Base-by-base conservation (phyloP, 2,113 vertebrate species). In the Cyphomyrus discorhynchus region DNA sequence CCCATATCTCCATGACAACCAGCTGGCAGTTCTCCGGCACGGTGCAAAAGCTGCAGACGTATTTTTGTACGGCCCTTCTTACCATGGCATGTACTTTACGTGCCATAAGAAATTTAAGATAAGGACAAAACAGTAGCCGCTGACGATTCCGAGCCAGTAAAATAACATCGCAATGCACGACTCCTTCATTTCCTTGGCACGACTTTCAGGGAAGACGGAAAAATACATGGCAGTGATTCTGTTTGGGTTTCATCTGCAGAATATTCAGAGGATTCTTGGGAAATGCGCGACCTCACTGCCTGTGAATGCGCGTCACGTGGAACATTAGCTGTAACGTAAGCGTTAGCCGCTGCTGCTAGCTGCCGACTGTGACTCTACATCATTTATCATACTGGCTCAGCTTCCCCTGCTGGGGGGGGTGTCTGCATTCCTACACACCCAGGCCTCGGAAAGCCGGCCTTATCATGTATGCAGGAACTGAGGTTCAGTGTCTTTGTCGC, bases 1-100 rank as follows among this genome's bases (percentile, higher is more conserved):
- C 93, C 88, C 88, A 77, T n/a, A 92, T 96, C 93, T 85, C 96
- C 94, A 96, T 96, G 93, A 94, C 93, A 95, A 96, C 95, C 66
- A 80, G 93, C 92, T 91, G 90, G 89, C 83, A 82, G 87, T 90
- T 89, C 35, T 93, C 88, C 92, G 90, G 90, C 89, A 70, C 10
- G 19, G 3, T 74, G 90, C 62, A 89, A 88, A 90, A 87, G 66
- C 50, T 4, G 86, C 87, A 24, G 86, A 86, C 91, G 42, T 31
- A 35, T 83, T 86, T 89, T 77, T 50, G 52, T 45, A 86, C 15
- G 53, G 80, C 45, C 80, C 42, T 88, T 85, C 92, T 91, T 90
- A 91, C 50, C 89, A 39, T 50, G 58, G 39, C 88, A 24, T 89
- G 86, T 88, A 84, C 31, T 91, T 92, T 62, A 86, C 4, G 35